Conservation (phyloP, 2,888 invertebrate genomes). For the Pollenia labialis region DNA sequence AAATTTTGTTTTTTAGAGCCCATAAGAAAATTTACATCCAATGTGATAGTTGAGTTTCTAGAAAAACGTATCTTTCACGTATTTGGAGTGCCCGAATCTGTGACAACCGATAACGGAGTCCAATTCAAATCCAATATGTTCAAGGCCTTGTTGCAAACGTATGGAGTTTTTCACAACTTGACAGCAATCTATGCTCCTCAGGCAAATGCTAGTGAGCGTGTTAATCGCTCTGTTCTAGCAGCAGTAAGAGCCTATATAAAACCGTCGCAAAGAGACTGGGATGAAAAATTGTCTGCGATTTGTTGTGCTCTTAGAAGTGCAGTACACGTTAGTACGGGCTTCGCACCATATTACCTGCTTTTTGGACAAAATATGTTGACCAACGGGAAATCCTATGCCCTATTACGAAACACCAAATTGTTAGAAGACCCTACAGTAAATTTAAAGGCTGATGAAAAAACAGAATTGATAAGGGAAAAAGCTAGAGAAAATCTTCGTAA, state of each 20-base stretch:
- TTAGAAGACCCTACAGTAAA: not conserved
- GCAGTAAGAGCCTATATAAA: not conserved
- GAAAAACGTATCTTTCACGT: not conserved
- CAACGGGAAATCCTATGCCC: not conserved
- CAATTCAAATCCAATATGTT: constrained; percentile 1
- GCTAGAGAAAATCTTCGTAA: not conserved
- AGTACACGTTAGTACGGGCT: constrained; percentile 29
- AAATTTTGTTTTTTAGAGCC: no score
- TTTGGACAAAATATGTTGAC: constrained; percentile 44
- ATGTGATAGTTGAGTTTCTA: not conserved
- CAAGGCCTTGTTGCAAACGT: constrained; percentile 7
- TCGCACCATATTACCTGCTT: constrained; percentile 39
- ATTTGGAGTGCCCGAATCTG: constrained; percentile 7
- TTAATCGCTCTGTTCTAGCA: constrained; percentile 26
- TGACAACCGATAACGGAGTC: constrained; percentile 18
- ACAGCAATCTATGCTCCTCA: no score
- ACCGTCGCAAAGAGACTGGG: not conserved
- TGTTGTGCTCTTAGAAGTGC: constrained; percentile 30
- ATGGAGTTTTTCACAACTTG: constrained; percentile 27
- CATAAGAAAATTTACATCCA: no score
- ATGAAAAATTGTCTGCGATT: not conserved
- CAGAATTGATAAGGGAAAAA: constrained; percentile 19
- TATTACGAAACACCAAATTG: not conserved
- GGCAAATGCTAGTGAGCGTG: constrained; percentile 1
- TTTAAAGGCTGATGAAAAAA: not conserved